These are phyloP conservation scores for Telenomus remus DNA, from an alignment of 1,140 invertebrate genomes.

Conservation along the genomic window DNA sequence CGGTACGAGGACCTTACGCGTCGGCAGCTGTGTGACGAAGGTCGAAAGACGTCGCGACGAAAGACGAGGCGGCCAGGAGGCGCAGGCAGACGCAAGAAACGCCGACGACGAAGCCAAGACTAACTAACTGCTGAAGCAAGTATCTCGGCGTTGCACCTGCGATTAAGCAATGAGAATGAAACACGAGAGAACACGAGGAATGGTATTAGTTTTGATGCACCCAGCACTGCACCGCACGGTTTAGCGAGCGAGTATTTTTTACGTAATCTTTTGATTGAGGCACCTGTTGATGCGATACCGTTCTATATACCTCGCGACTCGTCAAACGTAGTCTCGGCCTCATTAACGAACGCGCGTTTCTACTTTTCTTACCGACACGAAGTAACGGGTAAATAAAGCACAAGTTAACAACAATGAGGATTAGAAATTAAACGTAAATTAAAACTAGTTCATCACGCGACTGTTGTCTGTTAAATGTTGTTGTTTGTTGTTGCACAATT, in stretches of 20 bases:
- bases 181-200: too few species aligned
- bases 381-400: too few species aligned
- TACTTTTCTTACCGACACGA: constrained; percentile 34
- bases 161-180: too few species aligned
- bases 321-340: constrained; percentile 41
- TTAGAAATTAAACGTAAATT: too few species aligned
- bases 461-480: not conserved
- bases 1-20: too few species aligned
- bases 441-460: constrained; percentile 2
- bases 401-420: too few species aligned
- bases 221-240: constrained; percentile 46
- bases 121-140: constrained; percentile 34
- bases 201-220: too few species aligned
- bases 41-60: constrained; percentile 24
- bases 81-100: constrained; percentile 40
- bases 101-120: constrained; percentile 33
- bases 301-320: constrained; percentile 56
- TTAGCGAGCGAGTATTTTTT: constrained; percentile 59
- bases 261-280: constrained; percentile 59
- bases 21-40: not conserved
- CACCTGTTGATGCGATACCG: constrained; percentile 64
- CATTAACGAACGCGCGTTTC: constrained; percentile 21
- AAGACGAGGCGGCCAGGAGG: constrained; percentile 26
- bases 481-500: constrained; percentile 34
- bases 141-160: constrained; percentile 19